A percentile compares a stretch with the other conserved stretches of the same genome.
These are phyloP conservation scores for Holothuria leucospilota DNA, from an alignment of 53 echinoderm and acorn worm species.

Conservation along the genomic window DNA sequence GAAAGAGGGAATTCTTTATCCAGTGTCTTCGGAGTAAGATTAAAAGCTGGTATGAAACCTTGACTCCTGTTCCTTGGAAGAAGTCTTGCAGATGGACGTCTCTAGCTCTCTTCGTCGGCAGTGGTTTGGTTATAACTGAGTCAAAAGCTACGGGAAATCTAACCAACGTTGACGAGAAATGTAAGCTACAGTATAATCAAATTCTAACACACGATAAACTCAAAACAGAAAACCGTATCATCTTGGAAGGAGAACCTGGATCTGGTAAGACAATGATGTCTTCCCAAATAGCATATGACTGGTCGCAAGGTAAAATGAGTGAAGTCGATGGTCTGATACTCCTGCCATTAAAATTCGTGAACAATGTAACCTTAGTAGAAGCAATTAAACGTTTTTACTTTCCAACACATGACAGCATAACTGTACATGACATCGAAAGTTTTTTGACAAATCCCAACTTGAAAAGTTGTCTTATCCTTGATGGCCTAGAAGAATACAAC, in stretches of 20 bases:
- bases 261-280: neutral
- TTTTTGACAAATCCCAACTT: neutral
- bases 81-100: neutral
- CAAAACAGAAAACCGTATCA: neutral
- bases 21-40: neutral
- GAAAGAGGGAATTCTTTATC: neutral
- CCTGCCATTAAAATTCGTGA: neutral
- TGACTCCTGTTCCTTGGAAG: no score
- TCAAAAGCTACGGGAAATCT: neutral
- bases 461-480: neutral
- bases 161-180: neutral
- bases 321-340: neutral
- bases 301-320: neutral
- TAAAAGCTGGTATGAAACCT: no score
- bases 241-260: slow-evolving; percentile 11
- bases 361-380: neutral
- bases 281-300: slow-evolving; percentile 3
- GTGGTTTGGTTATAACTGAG: neutral
- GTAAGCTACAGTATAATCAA: neutral
- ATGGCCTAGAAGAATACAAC: slow-evolving; percentile 21
- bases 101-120: neutral
- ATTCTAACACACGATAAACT: slow-evolving; percentile 1
- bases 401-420: neutral
- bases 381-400: neutral
- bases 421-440: neutral